phyloP scores from a whole-genome alignment of 1,140 invertebrate species.

The Myzus persicae region DNA sequence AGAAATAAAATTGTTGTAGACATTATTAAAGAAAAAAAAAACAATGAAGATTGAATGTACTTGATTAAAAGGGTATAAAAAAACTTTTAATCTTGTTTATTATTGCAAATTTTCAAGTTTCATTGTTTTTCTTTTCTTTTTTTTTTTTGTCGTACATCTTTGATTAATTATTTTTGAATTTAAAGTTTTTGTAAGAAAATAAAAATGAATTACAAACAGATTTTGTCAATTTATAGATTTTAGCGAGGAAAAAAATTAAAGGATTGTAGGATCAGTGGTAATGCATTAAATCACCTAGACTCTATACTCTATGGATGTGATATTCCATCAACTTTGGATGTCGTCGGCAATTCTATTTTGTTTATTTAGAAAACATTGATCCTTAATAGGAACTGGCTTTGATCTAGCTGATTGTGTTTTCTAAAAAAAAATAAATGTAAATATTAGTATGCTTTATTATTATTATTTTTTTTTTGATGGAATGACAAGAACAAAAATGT shows the following conservation, averaged over 20 bases:
- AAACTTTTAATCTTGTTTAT: neutral
- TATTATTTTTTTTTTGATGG: neutral
- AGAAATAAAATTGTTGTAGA: neutral
- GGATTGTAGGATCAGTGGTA: constrained; percentile 10
- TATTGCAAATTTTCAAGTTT: constrained; percentile 19
- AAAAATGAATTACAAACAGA: neutral
- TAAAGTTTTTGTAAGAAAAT: constrained; percentile 18
- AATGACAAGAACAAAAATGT: neutral
- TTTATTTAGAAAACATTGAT: constrained; percentile 56
- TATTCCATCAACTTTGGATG: constrained; percentile 54
- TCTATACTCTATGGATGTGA: neutral
- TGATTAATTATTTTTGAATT: neutral
- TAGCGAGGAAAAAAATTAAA: constrained; percentile 1
- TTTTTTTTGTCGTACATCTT: neutral
- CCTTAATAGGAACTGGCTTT: constrained; percentile 58
- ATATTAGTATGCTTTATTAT: neutral
- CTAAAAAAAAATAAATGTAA: constrained; percentile 37
- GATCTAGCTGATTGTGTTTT: constrained; percentile 56
- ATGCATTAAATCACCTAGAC: neutral
- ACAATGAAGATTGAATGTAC: neutral
- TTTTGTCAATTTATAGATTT: constrained; percentile 13
- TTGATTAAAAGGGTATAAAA: neutral
- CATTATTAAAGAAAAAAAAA: neutral
- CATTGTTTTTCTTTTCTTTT: neutral
- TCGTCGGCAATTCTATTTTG: constrained; percentile 57